Conservation (phyloP, 1,140 invertebrate species). For the Pantala flavescens region DNA sequence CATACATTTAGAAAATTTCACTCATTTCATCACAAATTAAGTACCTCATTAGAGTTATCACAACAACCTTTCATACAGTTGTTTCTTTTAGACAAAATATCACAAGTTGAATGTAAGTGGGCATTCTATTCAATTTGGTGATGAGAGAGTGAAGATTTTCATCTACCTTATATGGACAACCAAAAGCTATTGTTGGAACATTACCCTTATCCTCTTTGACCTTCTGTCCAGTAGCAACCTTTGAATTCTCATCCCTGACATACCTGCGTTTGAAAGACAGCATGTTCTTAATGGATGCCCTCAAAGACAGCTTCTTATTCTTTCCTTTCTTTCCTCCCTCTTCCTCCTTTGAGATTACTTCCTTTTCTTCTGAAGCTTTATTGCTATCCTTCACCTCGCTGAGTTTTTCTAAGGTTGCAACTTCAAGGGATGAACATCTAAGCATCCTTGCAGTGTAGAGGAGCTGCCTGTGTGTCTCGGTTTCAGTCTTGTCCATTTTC, state of each 20-base stretch:
- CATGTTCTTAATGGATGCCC: constrained; percentile 29
- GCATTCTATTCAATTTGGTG: constrained; percentile 24
- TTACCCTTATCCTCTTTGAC: not conserved
- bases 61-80: constrained; percentile 20
- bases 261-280: constrained; percentile 31
- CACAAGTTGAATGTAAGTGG: constrained; percentile 24
- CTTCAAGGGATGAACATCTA: not conserved
- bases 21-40: no score
- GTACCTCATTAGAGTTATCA: no score
- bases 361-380: not conserved
- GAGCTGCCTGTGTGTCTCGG: not conserved
- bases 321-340: constrained; percentile 18
- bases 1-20: no score
- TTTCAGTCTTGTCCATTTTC: not conserved
- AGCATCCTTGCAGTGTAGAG: not conserved
- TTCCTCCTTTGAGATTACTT: not conserved
- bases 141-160: constrained; percentile 21
- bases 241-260: constrained; percentile 26
- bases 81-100: constrained; percentile 26
- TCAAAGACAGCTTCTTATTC: constrained; percentile 27
- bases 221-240: not conserved
- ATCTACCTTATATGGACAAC: constrained; percentile 16
- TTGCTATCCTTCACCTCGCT: not conserved
- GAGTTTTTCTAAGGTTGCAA: not conserved
- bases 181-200: not conserved